phyloP scores from a whole-genome alignment of 1,140 invertebrate species.

The Leptoteleia sp. region DNA sequence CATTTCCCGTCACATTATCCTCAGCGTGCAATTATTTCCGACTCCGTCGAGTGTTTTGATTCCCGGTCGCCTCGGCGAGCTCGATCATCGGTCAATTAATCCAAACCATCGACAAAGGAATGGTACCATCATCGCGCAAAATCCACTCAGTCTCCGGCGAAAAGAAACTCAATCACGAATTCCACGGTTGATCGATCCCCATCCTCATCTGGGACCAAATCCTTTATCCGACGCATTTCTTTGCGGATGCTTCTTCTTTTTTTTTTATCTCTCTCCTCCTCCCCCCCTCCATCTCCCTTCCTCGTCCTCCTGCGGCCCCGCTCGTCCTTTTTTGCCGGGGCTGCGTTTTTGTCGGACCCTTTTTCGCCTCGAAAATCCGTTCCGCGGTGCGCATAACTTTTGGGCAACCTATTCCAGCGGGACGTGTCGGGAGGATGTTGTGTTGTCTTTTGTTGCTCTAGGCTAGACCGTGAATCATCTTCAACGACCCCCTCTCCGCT shows the following conservation, averaged over 20 bases:
- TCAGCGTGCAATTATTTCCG: no score
- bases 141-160: no score
- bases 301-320: no score
- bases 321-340: slow-evolving; percentile 17
- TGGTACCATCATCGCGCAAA: no score
- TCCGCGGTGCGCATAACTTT: slow-evolving; percentile 45
- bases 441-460: slow-evolving; percentile 72
- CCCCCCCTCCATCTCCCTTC: no score
- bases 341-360: slow-evolving; percentile 20
- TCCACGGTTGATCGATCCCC: slow-evolving; percentile 17
- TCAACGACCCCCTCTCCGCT: slow-evolving; percentile 76
- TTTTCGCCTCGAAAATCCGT: slow-evolving; percentile 48
- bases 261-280: no score
- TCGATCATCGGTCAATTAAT: no score
- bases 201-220: background rate
- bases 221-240: slow-evolving; percentile 8
- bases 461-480: slow-evolving; percentile 78
- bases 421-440: slow-evolving; percentile 52
- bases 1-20: no score
- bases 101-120: no score
- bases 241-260: no score
- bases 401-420: slow-evolving; percentile 18
- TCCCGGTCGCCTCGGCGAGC: no score
- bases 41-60: no score
- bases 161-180: slow-evolving; percentile 2